These are phyloP conservation scores for Chelidonichthys spinosus DNA, from an alignment of 2,797 vertebrate genomes.

Conservation along the genomic window DNA sequence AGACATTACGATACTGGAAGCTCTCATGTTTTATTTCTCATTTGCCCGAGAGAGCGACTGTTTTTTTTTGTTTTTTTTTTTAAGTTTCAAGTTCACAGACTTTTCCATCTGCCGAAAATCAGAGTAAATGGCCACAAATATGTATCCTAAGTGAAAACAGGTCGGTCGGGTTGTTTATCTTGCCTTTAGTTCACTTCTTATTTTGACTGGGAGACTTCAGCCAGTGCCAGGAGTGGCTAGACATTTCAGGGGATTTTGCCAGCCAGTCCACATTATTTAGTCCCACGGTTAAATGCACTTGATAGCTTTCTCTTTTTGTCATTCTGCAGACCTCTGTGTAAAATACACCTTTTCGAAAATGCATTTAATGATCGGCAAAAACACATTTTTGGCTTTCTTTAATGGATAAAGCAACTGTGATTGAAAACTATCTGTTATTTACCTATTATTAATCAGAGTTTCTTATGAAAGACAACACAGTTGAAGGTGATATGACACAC, in stretches of 20 bases:
- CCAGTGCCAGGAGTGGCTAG: slow-evolving; percentile 52
- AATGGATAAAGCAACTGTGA: slow-evolving; percentile 17
- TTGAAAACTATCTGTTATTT: slow-evolving; percentile 40
- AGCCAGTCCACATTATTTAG: slow-evolving; percentile 58
- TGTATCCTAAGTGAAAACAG: slow-evolving; percentile 74
- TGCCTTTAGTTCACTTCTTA: slow-evolving; percentile 65
- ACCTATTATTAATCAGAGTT: slow-evolving; percentile 36
- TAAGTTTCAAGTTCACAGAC: slow-evolving; percentile 61
- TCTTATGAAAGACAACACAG: slow-evolving; percentile 25
- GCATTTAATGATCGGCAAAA: slow-evolving; percentile 11
- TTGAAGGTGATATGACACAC: slow-evolving; percentile 22
- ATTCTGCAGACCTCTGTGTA: slow-evolving; percentile 34
- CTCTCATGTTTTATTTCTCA: slow-evolving; percentile 47
- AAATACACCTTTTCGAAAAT: slow-evolving; percentile 29
- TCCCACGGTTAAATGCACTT: slow-evolving; percentile 56
- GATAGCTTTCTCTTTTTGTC: slow-evolving; percentile 46
- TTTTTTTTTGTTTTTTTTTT: slow-evolving; percentile 30
- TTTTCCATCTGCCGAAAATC: slow-evolving; percentile 61
- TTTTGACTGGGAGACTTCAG: slow-evolving; percentile 69
- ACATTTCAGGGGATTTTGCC: slow-evolving; percentile 53
- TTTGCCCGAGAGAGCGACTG: slow-evolving; percentile 7
- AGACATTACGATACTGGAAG: slow-evolving; percentile 43
- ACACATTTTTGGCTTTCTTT: slow-evolving; percentile 4
- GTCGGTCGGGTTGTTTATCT: slow-evolving; percentile 67
- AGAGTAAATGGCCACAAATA: slow-evolving; percentile 72